Evolutionary conservation across 2,888 invertebrate genomes (phyloP).

Genomic region (Drosophila suboccidentalis): DNA sequence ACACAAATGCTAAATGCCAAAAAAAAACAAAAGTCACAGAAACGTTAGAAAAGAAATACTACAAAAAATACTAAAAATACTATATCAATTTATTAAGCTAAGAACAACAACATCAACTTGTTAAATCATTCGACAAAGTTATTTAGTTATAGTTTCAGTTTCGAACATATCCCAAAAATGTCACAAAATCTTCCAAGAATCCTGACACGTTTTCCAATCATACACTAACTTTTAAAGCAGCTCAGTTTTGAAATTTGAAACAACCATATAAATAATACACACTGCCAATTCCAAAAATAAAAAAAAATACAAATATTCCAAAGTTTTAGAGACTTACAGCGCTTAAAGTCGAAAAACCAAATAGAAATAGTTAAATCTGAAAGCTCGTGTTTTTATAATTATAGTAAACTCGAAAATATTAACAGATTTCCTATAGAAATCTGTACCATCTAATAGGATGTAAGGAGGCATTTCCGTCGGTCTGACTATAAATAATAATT

Average conservation of each 20-base stretch:
- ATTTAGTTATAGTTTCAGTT: conserved; percentile 1
- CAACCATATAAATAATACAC: conserved; percentile 2
- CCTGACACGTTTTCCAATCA: not conserved
- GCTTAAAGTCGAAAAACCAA: not conserved
- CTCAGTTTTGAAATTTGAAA: not conserved
- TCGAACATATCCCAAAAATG: conserved; percentile 4
- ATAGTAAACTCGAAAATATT: not conserved
- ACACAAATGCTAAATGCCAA: conserved; percentile 46
- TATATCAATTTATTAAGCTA: conserved; percentile 6
- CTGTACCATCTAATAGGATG: not conserved
- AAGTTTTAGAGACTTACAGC: conserved; percentile 9
- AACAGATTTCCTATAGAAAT: not conserved
- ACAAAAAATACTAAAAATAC: conserved; percentile 19
- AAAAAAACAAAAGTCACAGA: conserved; percentile 20
- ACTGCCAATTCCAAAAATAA: conserved; percentile 5
- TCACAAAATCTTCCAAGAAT: conserved; percentile 1
- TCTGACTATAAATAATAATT: too few relatives aligned
- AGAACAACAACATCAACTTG: conserved; percentile 12
- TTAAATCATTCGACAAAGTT: conserved; percentile 5
- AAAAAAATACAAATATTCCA: not conserved
- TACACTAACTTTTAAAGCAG: not conserved
- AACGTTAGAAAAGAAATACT: conserved; percentile 3
- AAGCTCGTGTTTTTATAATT: too few relatives aligned
- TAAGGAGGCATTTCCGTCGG: not conserved
- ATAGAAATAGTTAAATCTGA: not conserved